Conservation (phyloP, 2,797 vertebrate species). For the Dicrostonyx torquatus region DNA sequence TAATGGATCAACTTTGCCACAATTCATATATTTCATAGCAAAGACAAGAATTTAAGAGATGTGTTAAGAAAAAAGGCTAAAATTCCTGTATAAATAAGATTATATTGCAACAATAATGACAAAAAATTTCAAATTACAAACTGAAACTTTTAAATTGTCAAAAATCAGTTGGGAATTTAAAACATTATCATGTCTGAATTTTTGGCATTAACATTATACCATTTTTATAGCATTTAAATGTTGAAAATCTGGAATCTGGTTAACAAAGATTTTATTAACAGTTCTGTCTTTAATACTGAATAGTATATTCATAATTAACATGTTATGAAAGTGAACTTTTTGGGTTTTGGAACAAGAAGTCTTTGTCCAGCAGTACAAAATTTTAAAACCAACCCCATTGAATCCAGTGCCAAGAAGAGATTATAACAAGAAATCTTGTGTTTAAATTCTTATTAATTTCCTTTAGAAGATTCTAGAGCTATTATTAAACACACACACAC, state of each 20-base stretch:
- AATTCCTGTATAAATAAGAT: background rate
- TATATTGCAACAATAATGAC: slow-evolving; percentile 12
- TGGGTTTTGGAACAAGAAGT: background rate
- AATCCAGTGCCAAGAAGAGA: background rate
- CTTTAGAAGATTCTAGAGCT: background rate
- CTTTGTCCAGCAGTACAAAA: background rate
- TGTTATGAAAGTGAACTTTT: slow-evolving; percentile 22
- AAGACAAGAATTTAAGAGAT: slow-evolving; percentile 51
- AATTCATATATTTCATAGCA: slow-evolving; percentile 40
- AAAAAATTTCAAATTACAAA: slow-evolving; percentile 30
- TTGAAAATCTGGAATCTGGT: background rate
- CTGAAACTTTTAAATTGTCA: background rate
- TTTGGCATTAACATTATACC: background rate
- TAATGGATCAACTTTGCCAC: slow-evolving; percentile 18
- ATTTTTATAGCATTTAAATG: background rate
- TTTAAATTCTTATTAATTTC: background rate
- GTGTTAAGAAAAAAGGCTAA: background rate
- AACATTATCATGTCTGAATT: background rate
- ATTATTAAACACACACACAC: background rate
- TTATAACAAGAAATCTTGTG: background rate
- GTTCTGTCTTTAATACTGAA: background rate
- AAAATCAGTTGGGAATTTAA: slow-evolving; percentile 21
- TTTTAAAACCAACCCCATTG: background rate
- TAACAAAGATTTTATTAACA: slow-evolving; percentile 8
- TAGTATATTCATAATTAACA: slow-evolving; percentile 10